Evolutionary conservation across 92 coral and sea anemone genomes (phyloP), one percentile per base, ranked within the genome.

Genomic region (Meandrina meandrites): DNA sequence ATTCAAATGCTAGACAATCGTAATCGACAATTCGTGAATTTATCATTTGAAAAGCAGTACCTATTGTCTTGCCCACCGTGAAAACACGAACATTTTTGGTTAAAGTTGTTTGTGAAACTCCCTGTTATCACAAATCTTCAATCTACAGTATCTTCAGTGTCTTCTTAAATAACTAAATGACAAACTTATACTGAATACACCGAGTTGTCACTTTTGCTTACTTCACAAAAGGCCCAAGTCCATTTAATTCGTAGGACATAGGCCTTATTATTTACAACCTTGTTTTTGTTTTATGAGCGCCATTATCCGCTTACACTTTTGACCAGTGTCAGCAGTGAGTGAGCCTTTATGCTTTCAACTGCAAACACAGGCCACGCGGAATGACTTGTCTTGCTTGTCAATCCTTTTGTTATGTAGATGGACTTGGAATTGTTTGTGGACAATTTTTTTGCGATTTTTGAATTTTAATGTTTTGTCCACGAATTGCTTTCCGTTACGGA

Each of bases 341-440:
- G 66, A 85, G 76, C 81, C 30, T 57, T 85, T 85, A 76, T 64
- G 16, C 28, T 60, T 60, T 60, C 68, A 60, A n/a, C 53, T 50
- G 35, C n/a, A 77, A 73, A 76, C 88, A 85, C 75, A 60, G n/a
- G 82, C 76, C 88, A 85, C 88, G 88, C 83, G 88, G 88, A 85
- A 19, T 36, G 35, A 66, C 56, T 66, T 76, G 50, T 30, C 37
- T 35, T 32, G 16, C 6, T 62, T 76, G 32, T 60, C 62, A 1
- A 0, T 7, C 4, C 66, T 13, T 77, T 85, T 85, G 88, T 85
- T 27, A 85, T 85, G 88, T 69, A 84, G 83, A 85, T 76, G 21
- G 11, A 8, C 17, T n/a, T 28, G 21, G 12, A 75, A 31, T 71
- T 50, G 79, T 83, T 70, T 72, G 5, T 4, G 8, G 48, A 8